Conservation (phyloP, 2,888 invertebrate species). For the Coleophora flavipennella region DNA sequence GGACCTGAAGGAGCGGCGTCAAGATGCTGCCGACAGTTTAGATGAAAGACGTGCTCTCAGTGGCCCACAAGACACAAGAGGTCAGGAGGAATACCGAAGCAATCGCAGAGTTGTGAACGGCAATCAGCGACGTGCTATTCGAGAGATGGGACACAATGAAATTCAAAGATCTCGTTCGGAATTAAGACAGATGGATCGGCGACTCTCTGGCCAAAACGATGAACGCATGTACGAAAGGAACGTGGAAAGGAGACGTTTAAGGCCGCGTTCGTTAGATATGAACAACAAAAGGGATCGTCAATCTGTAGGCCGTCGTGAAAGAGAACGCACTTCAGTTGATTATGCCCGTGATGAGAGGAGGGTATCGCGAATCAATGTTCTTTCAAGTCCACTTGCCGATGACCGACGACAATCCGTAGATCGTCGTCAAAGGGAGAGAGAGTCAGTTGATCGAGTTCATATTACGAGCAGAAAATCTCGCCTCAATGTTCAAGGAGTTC, state of each 20-base stretch:
- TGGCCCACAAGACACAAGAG: too few species aligned
- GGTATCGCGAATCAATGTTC: not conserved
- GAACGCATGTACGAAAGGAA: slow-evolving; percentile 1
- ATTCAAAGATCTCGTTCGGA: not conserved
- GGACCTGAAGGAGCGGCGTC: too few species aligned
- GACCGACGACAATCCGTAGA: not conserved
- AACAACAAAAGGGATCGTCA: not conserved
- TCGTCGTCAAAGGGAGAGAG: not conserved
- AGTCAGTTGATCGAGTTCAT: too few species aligned
- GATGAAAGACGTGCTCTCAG: slow-evolving; percentile 1
- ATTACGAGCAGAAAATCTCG: too few species aligned
- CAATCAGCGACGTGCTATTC: too few species aligned
- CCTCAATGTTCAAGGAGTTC: too few species aligned
- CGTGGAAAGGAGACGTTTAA: slow-evolving; percentile 1
- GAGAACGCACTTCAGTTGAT: not conserved
- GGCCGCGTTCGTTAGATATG: not conserved
- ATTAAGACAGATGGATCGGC: not conserved
- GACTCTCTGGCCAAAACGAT: not conserved
- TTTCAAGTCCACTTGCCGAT: too few species aligned
- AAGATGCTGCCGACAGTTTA: not conserved
- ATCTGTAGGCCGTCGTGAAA: slow-evolving; percentile 1
- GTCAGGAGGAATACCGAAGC: too few species aligned
- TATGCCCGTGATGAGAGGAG: not conserved
- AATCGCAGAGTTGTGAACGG: too few species aligned
- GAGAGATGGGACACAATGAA: too few species aligned